Evolutionary conservation across 35 echinoderm and acorn worm species (phyloP).

Genomic region (Ptychodera flava): DNA sequence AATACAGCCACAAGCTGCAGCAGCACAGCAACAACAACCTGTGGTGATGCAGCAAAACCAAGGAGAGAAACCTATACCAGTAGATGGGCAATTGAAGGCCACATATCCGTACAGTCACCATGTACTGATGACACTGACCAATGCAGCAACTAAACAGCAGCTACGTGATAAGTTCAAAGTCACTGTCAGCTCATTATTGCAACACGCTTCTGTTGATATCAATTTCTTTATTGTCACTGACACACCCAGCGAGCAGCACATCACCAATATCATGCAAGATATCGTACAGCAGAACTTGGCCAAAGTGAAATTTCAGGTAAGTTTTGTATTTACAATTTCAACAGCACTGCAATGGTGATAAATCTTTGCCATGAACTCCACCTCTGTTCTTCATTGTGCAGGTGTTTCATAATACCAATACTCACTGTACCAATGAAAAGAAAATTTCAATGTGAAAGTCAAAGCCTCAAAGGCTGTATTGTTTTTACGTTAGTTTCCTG

Average conservation of each 20-base stretch:
- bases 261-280: conserved; percentile 56
- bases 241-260: conserved; percentile 49
- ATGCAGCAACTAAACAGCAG: conserved; percentile 62
- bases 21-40: not conserved
- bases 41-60: not conserved
- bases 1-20: not conserved
- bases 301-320: conserved; percentile 77
- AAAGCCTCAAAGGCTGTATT: too few species aligned
- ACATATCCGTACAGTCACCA: conserved; percentile 32
- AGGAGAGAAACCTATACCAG: too few species aligned
- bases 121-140: conserved; percentile 68
- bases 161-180: conserved; percentile 70
- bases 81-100: not conserved
- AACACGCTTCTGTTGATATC: conserved; percentile 60
- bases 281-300: conserved; percentile 70
- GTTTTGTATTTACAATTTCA: too few species aligned
- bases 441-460: too few species aligned
- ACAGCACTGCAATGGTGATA: too few species aligned
- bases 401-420: too few species aligned
- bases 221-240: conserved; percentile 95
- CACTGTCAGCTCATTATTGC: conserved; percentile 66
- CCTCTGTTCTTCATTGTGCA: too few species aligned
- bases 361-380: too few species aligned
- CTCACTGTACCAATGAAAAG: too few species aligned
- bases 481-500: too few species aligned